These are phyloP conservation scores for Stenchaetothrips biformis DNA, from an alignment of 2,888 invertebrate species.

Conservation along the genomic window DNA sequence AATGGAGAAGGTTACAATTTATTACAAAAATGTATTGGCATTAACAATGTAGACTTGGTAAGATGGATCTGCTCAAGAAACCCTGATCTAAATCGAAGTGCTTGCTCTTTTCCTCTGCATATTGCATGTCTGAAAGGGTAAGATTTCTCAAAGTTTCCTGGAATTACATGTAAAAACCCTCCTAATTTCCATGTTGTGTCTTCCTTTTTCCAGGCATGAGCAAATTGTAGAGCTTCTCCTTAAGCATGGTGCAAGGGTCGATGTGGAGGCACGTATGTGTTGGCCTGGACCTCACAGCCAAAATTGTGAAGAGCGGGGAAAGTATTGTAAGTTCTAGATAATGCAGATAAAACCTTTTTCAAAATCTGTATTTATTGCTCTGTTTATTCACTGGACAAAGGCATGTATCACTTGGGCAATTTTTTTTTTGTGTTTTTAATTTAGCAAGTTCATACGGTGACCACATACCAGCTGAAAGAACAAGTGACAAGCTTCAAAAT, in stretches of 20 bases:
- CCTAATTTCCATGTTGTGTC: background rate
- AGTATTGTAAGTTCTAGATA: constrained; percentile 50
- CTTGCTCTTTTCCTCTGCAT: constrained; percentile 70
- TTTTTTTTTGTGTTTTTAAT: background rate
- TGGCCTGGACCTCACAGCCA: constrained; percentile 67
- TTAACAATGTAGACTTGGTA: constrained; percentile 65
- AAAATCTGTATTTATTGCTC: constrained; percentile 31
- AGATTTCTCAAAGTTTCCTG: constrained; percentile 32
- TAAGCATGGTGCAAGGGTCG: constrained; percentile 64
- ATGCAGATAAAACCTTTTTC: background rate
- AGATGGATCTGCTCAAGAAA: constrained; percentile 61
- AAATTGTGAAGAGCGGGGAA: constrained; percentile 64
- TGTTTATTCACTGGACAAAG: constrained; percentile 46
- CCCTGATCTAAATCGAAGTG: constrained; percentile 60
- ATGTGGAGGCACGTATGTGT: constrained; percentile 68
- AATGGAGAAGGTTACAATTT: constrained; percentile 66
- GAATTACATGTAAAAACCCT: constrained; percentile 17
- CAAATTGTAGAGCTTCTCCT: constrained; percentile 64
- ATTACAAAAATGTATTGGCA: constrained; percentile 66
- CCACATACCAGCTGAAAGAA: constrained; percentile 40
- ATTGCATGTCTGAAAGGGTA: constrained; percentile 67
- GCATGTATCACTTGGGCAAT: background rate
- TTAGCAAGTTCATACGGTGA: constrained; percentile 30
- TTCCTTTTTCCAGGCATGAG: constrained; percentile 51
- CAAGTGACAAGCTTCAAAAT: constrained; percentile 58